phyloP scores from a whole-genome alignment of 2,888 invertebrate genomes.

The Drosophila maculinotata region DNA sequence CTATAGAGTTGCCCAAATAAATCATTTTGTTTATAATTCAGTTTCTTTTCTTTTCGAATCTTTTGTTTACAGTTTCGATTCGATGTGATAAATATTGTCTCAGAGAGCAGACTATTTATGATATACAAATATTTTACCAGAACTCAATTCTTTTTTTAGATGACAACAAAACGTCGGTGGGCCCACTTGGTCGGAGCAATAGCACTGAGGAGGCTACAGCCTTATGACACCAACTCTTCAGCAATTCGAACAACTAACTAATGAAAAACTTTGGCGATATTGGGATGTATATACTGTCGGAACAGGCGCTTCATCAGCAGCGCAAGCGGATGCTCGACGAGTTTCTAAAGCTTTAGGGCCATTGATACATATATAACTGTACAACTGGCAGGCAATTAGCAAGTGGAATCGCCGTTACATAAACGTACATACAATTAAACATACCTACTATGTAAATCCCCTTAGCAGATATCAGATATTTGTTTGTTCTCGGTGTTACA shows the following conservation, averaged over 20 bases:
- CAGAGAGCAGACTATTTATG: no score
- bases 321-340: constrained; percentile 76
- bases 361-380: no score
- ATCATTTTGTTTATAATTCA: constrained; percentile 64
- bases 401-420: constrained; percentile 12
- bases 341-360: constrained; percentile 69
- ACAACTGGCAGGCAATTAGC: no score
- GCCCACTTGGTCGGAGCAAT: constrained; percentile 69
- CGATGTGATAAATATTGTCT: background rate
- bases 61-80: constrained; percentile 19
- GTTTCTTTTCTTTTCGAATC: constrained; percentile 23
- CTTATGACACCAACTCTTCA: constrained; percentile 85
- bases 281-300: constrained; percentile 77
- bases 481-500: constrained; percentile 73
- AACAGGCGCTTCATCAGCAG: constrained; percentile 71
- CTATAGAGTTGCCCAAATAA: constrained; percentile 73
- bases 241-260: constrained; percentile 83
- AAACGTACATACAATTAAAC: constrained; percentile 20
- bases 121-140: no score
- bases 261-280: constrained; percentile 81
- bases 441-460: constrained; percentile 37
- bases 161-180: constrained; percentile 68
- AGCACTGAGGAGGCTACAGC: constrained; percentile 82
- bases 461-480: constrained; percentile 75
- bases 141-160: no score